Evolutionary conservation across 37 sponge, comb jelly and placozoan genomes (phyloP).

Genomic region (Hexactinellida sp.): DNA sequence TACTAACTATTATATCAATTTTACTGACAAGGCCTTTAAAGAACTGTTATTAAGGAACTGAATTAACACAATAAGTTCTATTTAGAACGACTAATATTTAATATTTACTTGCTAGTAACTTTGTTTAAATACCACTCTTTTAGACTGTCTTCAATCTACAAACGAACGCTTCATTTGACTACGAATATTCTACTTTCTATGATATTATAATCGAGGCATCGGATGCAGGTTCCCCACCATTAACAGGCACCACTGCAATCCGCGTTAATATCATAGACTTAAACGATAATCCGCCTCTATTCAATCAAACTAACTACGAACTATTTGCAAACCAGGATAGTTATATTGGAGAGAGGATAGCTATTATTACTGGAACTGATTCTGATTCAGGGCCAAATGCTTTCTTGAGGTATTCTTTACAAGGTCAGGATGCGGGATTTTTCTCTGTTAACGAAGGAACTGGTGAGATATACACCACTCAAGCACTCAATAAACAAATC

Average conservation of each 20-base stretch:
- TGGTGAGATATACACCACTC: background rate
- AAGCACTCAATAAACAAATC: background rate
- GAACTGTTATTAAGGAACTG: no score
- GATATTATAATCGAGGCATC: conserved; percentile 10
- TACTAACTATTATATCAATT: background rate
- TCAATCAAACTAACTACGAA: background rate
- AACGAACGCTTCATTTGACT: background rate
- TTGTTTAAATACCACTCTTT: background rate
- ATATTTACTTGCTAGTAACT: no score
- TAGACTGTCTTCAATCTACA: background rate
- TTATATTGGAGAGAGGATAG: background rate
- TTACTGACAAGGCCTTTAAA: background rate
- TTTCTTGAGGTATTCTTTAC: background rate
- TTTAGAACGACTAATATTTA: no score
- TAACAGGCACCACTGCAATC: conserved; percentile 25
- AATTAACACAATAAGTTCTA: no score
- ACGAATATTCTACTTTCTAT: background rate
- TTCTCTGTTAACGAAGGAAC: background rate
- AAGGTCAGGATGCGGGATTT: background rate
- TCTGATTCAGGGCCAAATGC: background rate
- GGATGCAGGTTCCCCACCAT: conserved; percentile 26
- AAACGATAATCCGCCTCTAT: conserved; percentile 61
- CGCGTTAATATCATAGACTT: conserved; percentile 34
- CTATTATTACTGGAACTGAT: background rate
- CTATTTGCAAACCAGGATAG: background rate